phyloP scores from a whole-genome alignment of 2,797 vertebrate genomes.

The Acanthurus leucopareius region DNA sequence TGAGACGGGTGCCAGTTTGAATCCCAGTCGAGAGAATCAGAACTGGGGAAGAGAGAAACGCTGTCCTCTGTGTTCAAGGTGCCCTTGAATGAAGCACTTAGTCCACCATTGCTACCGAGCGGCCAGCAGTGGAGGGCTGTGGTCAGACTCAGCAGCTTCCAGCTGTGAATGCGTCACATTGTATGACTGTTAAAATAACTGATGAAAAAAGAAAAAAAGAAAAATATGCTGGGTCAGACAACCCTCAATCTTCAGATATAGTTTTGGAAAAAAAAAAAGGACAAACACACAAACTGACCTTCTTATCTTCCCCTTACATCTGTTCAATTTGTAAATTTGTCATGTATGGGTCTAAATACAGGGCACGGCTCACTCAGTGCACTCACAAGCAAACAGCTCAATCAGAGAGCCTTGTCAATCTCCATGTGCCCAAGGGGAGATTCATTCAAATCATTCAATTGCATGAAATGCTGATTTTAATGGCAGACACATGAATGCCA shows the following conservation, averaged over 20 bases:
- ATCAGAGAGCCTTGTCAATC: constrained; percentile 29
- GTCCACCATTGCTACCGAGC: constrained; percentile 39
- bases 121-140: constrained; percentile 50
- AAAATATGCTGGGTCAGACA: constrained; percentile 27
- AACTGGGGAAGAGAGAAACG: constrained; percentile 9
- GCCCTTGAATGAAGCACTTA: constrained; percentile 66
- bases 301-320: background rate
- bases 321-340: constrained; percentile 1
- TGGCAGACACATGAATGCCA: constrained; percentile 62
- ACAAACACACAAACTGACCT: constrained; percentile 7
- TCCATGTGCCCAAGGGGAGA: constrained; percentile 15
- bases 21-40: constrained; percentile 45
- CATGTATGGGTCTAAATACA: constrained; percentile 16
- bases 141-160: constrained; percentile 70
- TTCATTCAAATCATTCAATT: constrained; percentile 30
- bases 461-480: constrained; percentile 60
- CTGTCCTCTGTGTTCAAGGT: constrained; percentile 61
- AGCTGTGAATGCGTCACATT: constrained; percentile 74
- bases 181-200: constrained; percentile 58
- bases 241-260: background rate
- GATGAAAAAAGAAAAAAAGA: constrained; percentile 20
- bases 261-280: no score
- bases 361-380: background rate
- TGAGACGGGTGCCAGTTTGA: constrained; percentile 47
- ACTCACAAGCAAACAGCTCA: constrained; percentile 36